phyloP scores from a whole-genome alignment of 2,113 vertebrate genomes.

The Ivindomyrus marchei region DNA sequence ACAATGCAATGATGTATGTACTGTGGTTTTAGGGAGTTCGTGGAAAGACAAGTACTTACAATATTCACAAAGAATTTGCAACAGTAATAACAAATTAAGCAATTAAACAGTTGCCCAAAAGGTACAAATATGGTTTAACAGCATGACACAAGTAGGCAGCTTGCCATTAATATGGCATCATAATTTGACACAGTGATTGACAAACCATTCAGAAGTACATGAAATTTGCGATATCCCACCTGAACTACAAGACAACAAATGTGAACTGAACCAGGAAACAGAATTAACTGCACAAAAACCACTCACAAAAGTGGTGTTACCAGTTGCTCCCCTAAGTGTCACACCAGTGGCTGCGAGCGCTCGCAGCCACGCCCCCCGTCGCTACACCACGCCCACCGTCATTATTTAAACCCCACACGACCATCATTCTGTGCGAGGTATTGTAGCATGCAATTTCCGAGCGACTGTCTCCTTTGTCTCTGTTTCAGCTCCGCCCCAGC shows the following conservation, averaged over 20 bases:
- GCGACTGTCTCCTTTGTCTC: too few species aligned
- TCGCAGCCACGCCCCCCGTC: too few species aligned
- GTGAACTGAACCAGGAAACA: background rate
- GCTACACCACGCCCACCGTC: too few species aligned
- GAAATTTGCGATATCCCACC: background rate
- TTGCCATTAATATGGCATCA: background rate
- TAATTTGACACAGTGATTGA: background rate
- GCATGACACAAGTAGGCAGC: too few species aligned
- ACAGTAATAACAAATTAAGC: background rate
- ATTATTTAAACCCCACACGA: too few species aligned
- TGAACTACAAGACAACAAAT: background rate
- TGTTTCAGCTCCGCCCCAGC: too few species aligned
- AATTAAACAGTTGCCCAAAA: background rate
- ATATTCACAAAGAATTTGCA: background rate
- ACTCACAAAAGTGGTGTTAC: background rate
- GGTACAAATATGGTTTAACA: background rate
- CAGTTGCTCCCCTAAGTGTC: background rate
- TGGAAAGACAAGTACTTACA: background rate
- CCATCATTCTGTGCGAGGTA: too few species aligned
- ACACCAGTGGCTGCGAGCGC: too few species aligned
- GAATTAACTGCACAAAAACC: background rate
- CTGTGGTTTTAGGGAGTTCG: background rate
- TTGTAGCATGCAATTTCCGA: too few species aligned
- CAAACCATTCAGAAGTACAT: background rate
- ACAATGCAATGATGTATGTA: background rate